These are phyloP conservation scores for Raphicerus campestris DNA, from an alignment of 2,113 vertebrate genomes.

Conservation along the genomic window DNA sequence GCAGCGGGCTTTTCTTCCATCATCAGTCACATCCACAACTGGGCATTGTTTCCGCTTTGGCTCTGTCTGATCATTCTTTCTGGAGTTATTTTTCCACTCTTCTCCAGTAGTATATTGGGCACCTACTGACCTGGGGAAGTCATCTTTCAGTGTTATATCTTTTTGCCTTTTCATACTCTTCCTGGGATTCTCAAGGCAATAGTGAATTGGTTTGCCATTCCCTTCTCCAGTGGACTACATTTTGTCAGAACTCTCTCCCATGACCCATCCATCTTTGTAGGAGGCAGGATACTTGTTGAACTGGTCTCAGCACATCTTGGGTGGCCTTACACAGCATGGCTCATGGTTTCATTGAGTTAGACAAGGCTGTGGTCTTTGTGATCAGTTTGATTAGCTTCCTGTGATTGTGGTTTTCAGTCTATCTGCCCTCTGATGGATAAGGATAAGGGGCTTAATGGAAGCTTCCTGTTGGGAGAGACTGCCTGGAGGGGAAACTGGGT, in stretches of 20 bases:
- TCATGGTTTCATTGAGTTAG: not conserved
- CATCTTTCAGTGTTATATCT: not conserved
- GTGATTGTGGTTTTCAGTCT: not conserved
- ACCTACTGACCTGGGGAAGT: not conserved
- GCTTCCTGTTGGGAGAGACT: not conserved
- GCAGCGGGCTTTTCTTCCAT: not conserved
- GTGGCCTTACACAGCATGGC: not conserved
- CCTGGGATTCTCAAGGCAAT: not conserved
- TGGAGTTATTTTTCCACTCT: not conserved
- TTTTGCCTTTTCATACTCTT: not conserved
- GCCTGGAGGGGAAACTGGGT: not conserved
- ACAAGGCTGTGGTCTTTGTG: not conserved
- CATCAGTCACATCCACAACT: not conserved
- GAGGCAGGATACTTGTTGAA: too few relatives aligned
- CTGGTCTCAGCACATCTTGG: not conserved
- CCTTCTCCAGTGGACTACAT: not conserved
- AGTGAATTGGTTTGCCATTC: not conserved
- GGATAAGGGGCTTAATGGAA: not conserved
- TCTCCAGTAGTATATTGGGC: not conserved
- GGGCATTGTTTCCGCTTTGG: fast-evolving
- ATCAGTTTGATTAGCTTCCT: not conserved
- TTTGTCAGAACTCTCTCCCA: not conserved
- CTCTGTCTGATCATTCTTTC: not conserved
- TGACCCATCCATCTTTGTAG: not conserved
- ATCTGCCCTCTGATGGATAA: not conserved